Base-by-base conservation (phyloP, 2,888 invertebrate genomes). In the Dynastes tityus region DNA sequence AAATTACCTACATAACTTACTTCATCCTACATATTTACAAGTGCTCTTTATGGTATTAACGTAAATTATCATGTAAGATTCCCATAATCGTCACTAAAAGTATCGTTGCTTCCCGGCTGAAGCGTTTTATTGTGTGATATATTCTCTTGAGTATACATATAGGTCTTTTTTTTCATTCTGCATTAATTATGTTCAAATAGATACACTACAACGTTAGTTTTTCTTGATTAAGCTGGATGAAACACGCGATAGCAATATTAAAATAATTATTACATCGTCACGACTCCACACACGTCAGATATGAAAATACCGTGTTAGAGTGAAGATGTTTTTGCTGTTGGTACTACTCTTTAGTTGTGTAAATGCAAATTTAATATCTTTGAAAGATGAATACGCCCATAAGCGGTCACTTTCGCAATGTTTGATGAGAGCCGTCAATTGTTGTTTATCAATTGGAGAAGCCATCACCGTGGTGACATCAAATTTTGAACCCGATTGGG, bases 371-470 rank as follows among this genome's bases (percentile, higher is more conserved):
- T 51, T 79, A 16, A 22, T 32, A 79, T 70, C 81, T 2, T 73
- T 82, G 65, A 79, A 80, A 40, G 79, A 82, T 58, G 81, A 81
- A 63, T 61, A 78, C 27, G 61, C 70, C 3, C 49, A 81, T 0
- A 71, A 82, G 67, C 27, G 76, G 13, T 81, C 83, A 1, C 80
- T 83, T 29, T 79, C 81, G 16, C 78, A 80, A 80, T 83, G 83
- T 61, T 49, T 83, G 13, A 74, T 76, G 11, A 67, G 78, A 65
- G 73, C 77, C 6, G 74, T 76, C 2, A 58, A 78, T 49, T 49
- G 29, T 2, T 81, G 76, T 58, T 75, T 82, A 32, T 61, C 73
- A 9, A n/a, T 58, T 4, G 80, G 79, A 29, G 80, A 80, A 67
- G 64, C 79, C 6, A 55, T 80, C 8, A 49, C 80, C 1, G 73